phyloP scores from a whole-genome alignment of 2,888 invertebrate genomes.

The Scaptomyza cyrtandrae region DNA sequence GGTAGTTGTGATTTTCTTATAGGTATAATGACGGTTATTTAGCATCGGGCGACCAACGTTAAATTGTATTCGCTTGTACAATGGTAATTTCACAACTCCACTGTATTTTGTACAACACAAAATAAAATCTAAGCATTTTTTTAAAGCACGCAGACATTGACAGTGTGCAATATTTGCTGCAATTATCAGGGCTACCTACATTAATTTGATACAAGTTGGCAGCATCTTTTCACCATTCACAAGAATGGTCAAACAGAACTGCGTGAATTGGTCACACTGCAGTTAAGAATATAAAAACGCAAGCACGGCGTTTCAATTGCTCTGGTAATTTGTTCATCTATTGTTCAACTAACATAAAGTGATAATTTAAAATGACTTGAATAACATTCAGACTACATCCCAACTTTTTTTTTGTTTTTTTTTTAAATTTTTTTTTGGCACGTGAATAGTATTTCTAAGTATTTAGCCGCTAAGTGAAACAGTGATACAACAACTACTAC shows the following conservation, averaged over 20 bases:
- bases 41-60: neutral
- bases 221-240: conserved; percentile 18
- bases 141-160: neutral
- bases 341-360: conserved; percentile 32
- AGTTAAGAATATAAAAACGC: conserved; percentile 40
- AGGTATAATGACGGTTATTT: neutral
- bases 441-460: conserved; percentile 69
- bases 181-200: neutral
- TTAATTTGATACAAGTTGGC: conserved; percentile 8
- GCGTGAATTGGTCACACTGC: conserved; percentile 47
- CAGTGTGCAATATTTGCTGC: neutral
- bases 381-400: conserved; percentile 44
- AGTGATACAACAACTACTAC: conserved; percentile 30
- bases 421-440: conserved; percentile 64
- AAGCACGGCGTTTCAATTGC: conserved; percentile 52
- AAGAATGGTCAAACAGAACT: neutral
- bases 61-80: neutral
- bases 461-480: conserved; percentile 65
- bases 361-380: conserved; percentile 63
- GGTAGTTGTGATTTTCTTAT: neutral
- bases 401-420: conserved; percentile 58
- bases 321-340: conserved; percentile 49
- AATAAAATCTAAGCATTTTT: neutral
- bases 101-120: too few relatives aligned
- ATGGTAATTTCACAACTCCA: neutral